These are phyloP conservation scores for Catostylus mosaicus DNA, from an alignment of 30 jellyfish, hydroid and myxozoan species.

Conservation along the genomic window DNA sequence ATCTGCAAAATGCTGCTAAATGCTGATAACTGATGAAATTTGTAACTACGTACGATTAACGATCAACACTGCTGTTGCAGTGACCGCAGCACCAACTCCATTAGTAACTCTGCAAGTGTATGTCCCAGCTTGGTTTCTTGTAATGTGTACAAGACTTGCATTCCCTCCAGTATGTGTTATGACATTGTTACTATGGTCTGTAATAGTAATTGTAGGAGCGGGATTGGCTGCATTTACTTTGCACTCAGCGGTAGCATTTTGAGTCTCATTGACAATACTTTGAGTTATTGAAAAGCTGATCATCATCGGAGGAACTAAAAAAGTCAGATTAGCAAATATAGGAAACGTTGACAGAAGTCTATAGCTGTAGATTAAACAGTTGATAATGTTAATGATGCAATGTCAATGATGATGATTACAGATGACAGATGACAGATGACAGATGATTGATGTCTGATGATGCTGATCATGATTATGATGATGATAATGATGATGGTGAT, in stretches of 20 bases:
- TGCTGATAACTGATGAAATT: no score
- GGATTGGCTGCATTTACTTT: slow-evolving; percentile 41
- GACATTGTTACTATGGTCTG: neutral
- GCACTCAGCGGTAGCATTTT: slow-evolving; percentile 17
- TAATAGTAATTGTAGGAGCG: slow-evolving; percentile 9
- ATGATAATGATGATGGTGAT: no score
- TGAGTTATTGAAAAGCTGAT: slow-evolving; percentile 3
- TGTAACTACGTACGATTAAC: no score
- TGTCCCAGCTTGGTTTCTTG: neutral
- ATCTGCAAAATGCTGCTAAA: no score
- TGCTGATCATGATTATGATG: no score
- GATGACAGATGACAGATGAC: no score
- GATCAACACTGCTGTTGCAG: neutral
- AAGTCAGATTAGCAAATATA: neutral
- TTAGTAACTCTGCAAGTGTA: slow-evolving; percentile 20
- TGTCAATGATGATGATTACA: no score
- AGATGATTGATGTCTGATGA: no score
- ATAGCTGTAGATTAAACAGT: no score
- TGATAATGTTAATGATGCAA: no score
- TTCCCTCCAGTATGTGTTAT: neutral
- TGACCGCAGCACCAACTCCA: neutral
- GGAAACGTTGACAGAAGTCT: no score
- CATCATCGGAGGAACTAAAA: slow-evolving; percentile 36
- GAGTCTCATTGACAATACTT: slow-evolving; percentile 31
- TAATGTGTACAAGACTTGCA: neutral